Evolutionary conservation across 2,113 vertebrate species (phyloP).

Genomic region (Hydrolagus affinis): DNA sequence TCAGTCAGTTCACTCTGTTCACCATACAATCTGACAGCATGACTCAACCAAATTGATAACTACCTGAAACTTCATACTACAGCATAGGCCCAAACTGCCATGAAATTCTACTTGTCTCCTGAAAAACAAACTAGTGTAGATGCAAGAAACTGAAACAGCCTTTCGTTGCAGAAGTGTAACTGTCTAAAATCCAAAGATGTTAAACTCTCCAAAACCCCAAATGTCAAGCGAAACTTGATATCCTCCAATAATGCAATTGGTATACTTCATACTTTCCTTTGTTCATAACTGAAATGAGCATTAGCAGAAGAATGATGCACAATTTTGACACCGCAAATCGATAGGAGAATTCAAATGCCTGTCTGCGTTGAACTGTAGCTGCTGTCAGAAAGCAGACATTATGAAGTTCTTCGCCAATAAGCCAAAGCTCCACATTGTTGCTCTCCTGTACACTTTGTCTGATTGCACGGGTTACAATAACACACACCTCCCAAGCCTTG

Average conservation of each 20-base stretch:
- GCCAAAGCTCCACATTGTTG: neutral
- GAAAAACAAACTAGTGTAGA: too few species aligned
- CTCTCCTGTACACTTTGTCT: too few species aligned
- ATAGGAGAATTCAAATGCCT: neutral
- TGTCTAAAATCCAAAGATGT: neutral
- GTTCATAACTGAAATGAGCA: neutral
- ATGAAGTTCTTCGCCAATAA: neutral
- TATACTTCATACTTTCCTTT: neutral
- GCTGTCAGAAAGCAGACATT: neutral
- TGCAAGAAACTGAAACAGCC: neutral
- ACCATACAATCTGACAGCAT: neutral
- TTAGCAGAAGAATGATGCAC: neutral
- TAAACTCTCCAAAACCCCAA: neutral
- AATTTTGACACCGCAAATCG: neutral
- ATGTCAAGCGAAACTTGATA: neutral
- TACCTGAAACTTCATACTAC: neutral
- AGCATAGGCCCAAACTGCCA: neutral
- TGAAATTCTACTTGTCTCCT: neutral
- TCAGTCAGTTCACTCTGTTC: neutral
- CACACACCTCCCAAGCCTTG: conserved; percentile 9
- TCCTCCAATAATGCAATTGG: neutral
- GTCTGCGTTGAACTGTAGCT: neutral
- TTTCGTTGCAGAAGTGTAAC: neutral
- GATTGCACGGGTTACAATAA: neutral
- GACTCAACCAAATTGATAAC: conserved; percentile 1